Percentiles rank a stretch among this genome's conserved stretches.
Evolutionary conservation across 1,140 invertebrate genomes (phyloP).

Genomic region (Cephus cinctus): DNA sequence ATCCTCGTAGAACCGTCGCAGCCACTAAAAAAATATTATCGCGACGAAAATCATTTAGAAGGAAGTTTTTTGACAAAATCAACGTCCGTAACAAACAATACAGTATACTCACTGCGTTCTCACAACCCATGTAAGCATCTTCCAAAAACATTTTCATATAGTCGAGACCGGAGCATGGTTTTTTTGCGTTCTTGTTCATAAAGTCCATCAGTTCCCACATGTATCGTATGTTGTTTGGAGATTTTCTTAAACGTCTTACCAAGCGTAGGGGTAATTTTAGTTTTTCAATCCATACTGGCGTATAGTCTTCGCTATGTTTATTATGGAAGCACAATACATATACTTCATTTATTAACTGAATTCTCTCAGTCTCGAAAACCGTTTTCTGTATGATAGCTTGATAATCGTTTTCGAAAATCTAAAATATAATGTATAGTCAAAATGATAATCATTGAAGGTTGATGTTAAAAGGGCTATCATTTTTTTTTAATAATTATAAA

Average conservation of each 20-base stretch:
- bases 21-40: too few relatives aligned
- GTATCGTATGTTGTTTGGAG: background rate
- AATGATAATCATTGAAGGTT: background rate
- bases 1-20: too few relatives aligned
- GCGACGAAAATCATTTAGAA: too few relatives aligned
- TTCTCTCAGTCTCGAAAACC: background rate
- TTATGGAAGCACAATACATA: slow-evolving; percentile 3
- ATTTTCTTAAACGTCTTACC: background rate
- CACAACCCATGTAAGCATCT: background rate
- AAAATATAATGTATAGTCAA: background rate
- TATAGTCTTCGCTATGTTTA: too few relatives aligned
- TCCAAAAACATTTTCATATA: background rate
- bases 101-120: slow-evolving; percentile 6
- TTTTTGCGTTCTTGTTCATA: background rate
- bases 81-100: background rate
- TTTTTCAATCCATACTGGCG: background rate
- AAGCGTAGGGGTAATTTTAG: background rate
- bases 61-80: too few relatives aligned
- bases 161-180: background rate
- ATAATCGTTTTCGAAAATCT: slow-evolving; percentile 3
- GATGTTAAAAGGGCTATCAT: too few relatives aligned
- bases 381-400: too few relatives aligned
- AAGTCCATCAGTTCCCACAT: slow-evolving; percentile 11
- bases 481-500: too few relatives aligned
- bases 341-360: background rate